A percentile compares a stretch with the other conserved stretches of the same genome.
phyloP scores from a whole-genome alignment of 2,113 vertebrate species.

The Myrmecobius fasciatus region DNA sequence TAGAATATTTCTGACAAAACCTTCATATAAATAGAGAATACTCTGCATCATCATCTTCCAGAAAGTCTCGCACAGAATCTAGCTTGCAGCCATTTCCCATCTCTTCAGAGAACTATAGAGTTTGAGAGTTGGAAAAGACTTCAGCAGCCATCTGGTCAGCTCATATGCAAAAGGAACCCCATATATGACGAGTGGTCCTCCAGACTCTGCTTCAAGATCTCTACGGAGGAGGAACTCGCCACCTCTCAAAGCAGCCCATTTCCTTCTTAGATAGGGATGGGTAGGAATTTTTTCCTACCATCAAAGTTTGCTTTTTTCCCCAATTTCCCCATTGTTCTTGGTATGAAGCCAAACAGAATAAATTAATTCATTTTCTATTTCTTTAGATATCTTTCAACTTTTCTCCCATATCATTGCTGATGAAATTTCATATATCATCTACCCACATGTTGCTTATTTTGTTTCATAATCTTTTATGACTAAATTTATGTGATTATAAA shows the following conservation, averaged over 20 bases:
- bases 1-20: neutral
- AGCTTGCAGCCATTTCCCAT: neutral
- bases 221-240: neutral
- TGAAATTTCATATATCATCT: neutral
- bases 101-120: neutral
- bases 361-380: neutral
- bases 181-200: neutral
- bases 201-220: neutral
- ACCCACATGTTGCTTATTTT: neutral
- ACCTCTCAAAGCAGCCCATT: neutral
- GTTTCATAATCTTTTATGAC: neutral
- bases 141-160: neutral
- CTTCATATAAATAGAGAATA: neutral
- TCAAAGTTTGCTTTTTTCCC: neutral
- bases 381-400: neutral
- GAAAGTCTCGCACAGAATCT: neutral
- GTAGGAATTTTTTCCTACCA: neutral
- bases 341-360: neutral
- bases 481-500: neutral
- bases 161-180: neutral
- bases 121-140: neutral
- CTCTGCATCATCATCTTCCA: neutral
- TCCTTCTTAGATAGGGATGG: neutral
- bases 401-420: neutral
- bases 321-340: neutral